Evolutionary conservation across 2,797 vertebrate species (phyloP), one percentile per base, ranked within the genome.

Genomic region (Florisuga fusca): DNA sequence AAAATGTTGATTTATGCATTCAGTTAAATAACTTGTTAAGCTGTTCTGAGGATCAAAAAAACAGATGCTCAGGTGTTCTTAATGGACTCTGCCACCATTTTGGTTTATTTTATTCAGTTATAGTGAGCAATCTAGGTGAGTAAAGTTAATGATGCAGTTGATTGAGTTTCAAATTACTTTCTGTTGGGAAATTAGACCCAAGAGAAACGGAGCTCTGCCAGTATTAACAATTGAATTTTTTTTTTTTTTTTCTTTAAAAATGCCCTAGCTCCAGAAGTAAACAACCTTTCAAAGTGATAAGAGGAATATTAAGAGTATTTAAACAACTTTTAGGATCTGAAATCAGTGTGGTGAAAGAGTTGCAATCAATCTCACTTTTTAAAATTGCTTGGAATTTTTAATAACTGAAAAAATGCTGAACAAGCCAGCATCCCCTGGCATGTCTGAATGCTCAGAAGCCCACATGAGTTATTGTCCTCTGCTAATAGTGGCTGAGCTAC

Each of bases 161-260:
- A 26, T 45, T 57, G 68, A 82, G 21, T 82, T 95, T 89, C 6
- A 3, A 14, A 20, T 93, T 67, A 59, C 33, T 73, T 92, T 81
- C 77, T 87, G 9, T 71, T 92, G n/a, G 29, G 21, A 74, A 69
- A 69, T 16, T 83, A 41, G 62, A 80, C 72, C 43, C 58, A 75
- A 68, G 69, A 83, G 84, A 80, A 85, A 69, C 9, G 33, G 50
- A 84, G 33, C 50, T 18, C 6, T 88, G 61, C 34, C 72, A 77
- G 34, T 80, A 78, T 91, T 87, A 87, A 27, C 57, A 84, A 73
- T 36, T 50, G 16, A 73, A 58, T 81, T 74, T 66, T 89, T 87
- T 18, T 6, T 48, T 85, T n/a, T n/a, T 84, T 63, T 84, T 72
- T 38, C 46, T 87, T 88, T 77, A 33, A 69, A 80, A 90, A 66